Evolutionary conservation across 2,797 vertebrate species (phyloP).

Genomic region (Yasuhikotakia modesta): DNA sequence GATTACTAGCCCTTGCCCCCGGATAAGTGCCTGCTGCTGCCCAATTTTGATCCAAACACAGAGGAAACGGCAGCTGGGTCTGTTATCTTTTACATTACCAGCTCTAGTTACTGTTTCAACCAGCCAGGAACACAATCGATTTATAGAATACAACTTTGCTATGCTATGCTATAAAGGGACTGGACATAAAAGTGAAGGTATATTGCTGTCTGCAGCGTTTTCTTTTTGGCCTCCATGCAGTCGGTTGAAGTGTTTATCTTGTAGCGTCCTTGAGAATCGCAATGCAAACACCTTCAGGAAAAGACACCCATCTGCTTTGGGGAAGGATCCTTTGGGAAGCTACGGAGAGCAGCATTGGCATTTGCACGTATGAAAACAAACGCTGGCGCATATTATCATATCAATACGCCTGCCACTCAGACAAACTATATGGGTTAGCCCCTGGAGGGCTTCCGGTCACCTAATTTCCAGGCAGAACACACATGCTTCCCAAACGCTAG

Average conservation of each 20-base stretch:
- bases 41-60: slow-evolving; percentile 43
- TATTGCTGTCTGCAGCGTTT: not conserved
- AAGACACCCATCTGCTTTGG: slow-evolving; percentile 47
- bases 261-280: slow-evolving; percentile 40
- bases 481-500: slow-evolving; percentile 25
- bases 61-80: slow-evolving; percentile 46
- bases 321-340: slow-evolving; percentile 46
- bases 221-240: slow-evolving; percentile 6
- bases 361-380: slow-evolving; percentile 60
- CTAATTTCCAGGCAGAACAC: slow-evolving; percentile 49
- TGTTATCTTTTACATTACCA: slow-evolving; percentile 42
- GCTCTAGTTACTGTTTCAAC: slow-evolving; percentile 33
- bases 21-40: slow-evolving; percentile 47
- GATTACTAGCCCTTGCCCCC: slow-evolving; percentile 48
- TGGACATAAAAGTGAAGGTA: slow-evolving; percentile 31
- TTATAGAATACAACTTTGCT: slow-evolving; percentile 24
- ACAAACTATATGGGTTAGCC: slow-evolving; percentile 49
- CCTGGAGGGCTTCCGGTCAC: slow-evolving; percentile 57
- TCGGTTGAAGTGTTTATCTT: slow-evolving; percentile 41
- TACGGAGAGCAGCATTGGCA: slow-evolving; percentile 46
- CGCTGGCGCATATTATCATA: slow-evolving; percentile 65
- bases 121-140: not conserved
- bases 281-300: slow-evolving; percentile 46
- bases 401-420: slow-evolving; percentile 58
- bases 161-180: slow-evolving; percentile 28